Conservation (phyloP, 2,797 vertebrate genomes). For the Arctocebus calabarensis region DNA sequence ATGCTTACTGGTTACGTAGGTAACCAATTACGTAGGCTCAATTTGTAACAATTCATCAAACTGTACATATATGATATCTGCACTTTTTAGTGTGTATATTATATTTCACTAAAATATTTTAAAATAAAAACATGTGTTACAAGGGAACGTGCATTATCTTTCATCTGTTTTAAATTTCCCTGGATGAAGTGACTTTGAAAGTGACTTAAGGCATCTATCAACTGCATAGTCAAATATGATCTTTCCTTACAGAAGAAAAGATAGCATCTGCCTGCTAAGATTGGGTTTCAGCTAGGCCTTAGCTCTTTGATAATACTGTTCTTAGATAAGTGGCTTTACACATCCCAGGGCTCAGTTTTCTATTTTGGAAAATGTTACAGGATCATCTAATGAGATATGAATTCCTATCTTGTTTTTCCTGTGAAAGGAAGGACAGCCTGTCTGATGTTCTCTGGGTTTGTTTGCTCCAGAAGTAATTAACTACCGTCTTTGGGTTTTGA, state of each 20-base stretch:
- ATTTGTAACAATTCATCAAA: slow-evolving; percentile 36
- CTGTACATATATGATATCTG: not conserved
- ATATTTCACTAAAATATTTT: slow-evolving; percentile 29
- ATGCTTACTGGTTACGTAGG: not conserved
- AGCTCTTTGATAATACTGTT: not conserved
- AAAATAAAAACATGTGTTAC: slow-evolving; percentile 1
- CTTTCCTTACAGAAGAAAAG: not conserved
- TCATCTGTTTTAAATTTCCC: slow-evolving; percentile 52
- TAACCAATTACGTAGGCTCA: not conserved
- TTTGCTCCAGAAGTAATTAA: not conserved
- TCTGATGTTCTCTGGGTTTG: not conserved
- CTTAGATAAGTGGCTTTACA: not conserved
- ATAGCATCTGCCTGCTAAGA: not conserved
- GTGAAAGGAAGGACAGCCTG: not conserved
- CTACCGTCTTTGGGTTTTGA: not conserved
- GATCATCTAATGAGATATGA: not conserved
- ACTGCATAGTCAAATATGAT: not conserved
- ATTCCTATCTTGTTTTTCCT: not conserved
- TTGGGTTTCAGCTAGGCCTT: not conserved
- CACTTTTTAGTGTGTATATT: not conserved
- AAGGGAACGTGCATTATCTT: not conserved
- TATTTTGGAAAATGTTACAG: not conserved
- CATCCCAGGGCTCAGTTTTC: not conserved
- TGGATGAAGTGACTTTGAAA: slow-evolving; percentile 34
- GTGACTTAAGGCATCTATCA: not conserved